phyloP scores from a whole-genome alignment of 2,888 invertebrate species.

The Parelbella ahira region DNA sequence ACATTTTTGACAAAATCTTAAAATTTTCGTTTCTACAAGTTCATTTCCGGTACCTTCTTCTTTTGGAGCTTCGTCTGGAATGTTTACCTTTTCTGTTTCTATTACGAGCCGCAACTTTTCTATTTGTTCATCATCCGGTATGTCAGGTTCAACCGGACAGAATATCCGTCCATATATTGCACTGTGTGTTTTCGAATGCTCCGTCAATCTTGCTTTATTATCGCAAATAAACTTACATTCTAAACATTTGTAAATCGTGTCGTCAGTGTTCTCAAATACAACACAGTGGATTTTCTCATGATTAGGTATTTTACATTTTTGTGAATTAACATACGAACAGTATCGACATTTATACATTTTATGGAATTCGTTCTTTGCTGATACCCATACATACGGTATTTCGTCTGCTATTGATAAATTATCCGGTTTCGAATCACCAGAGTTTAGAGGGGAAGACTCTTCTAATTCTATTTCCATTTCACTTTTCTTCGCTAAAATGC shows the following conservation, averaged over 20 bases:
- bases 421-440: slow-evolving; percentile 41
- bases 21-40: slow-evolving; percentile 55
- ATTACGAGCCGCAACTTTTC: slow-evolving; percentile 60
- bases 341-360: slow-evolving; percentile 92
- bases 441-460: slow-evolving; percentile 40
- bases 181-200: slow-evolving; percentile 88
- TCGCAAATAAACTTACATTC: slow-evolving; percentile 91
- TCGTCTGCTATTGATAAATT: slow-evolving; percentile 73
- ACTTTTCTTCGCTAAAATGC: slow-evolving; percentile 70
- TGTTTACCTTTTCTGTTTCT: slow-evolving; percentile 56
- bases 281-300: slow-evolving; percentile 90
- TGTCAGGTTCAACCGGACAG: slow-evolving; percentile 83
- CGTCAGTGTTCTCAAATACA: slow-evolving; percentile 72
- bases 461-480: slow-evolving; percentile 68
- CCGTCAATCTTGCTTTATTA: slow-evolving; percentile 84
- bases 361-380: slow-evolving; percentile 84
- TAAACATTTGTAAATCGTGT: slow-evolving; percentile 83
- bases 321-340: slow-evolving; percentile 91
- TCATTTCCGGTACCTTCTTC: slow-evolving; percentile 46
- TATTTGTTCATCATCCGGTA: slow-evolving; percentile 85
- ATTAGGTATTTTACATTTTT: slow-evolving; percentile 88
- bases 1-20: slow-evolving; percentile 90
- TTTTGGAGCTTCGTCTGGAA: slow-evolving; percentile 41
- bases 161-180: slow-evolving; percentile 86
- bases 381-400: slow-evolving; percentile 88